Evolutionary conservation across 2,113 vertebrate species (phyloP).

Genomic region (Cavia porcellus): DNA sequence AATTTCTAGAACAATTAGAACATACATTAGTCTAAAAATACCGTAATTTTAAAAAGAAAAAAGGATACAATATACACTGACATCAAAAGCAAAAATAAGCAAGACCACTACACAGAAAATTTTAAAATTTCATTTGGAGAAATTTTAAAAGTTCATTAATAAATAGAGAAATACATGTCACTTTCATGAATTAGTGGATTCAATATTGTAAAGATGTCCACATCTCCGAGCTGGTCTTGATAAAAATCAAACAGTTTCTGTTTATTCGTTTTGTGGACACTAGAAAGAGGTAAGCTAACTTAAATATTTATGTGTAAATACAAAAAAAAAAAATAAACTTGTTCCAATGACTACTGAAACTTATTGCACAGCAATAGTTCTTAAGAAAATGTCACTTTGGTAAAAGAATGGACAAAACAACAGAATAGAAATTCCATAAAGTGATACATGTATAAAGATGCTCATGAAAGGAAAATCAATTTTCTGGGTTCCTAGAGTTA

Average conservation of each 20-base stretch:
- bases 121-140: not conserved
- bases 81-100: not conserved
- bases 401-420: not conserved
- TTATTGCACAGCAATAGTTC: not conserved
- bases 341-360: not conserved
- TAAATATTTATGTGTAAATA: not conserved
- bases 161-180: not conserved
- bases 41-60: constrained; percentile 31
- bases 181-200: constrained; percentile 32
- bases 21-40: constrained; percentile 32
- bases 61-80: not conserved
- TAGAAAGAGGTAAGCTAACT: not conserved
- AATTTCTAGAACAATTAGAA: constrained; percentile 25
- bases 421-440: not conserved
- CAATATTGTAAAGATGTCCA: not conserved
- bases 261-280: constrained; percentile 16
- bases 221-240: not conserved
- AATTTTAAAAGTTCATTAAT: not conserved
- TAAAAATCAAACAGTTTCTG: not conserved
- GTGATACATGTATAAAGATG: not conserved
- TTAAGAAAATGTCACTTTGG: not conserved
- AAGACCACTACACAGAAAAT: not conserved
- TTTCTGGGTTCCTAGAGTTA: not conserved
- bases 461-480: not conserved
- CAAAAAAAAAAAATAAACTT: not conserved